A percentile compares a stretch with the other conserved stretches of the same genome.
Conservation (phyloP, 2,888 invertebrate genomes). For the Microctonus aethiopoides region DNA sequence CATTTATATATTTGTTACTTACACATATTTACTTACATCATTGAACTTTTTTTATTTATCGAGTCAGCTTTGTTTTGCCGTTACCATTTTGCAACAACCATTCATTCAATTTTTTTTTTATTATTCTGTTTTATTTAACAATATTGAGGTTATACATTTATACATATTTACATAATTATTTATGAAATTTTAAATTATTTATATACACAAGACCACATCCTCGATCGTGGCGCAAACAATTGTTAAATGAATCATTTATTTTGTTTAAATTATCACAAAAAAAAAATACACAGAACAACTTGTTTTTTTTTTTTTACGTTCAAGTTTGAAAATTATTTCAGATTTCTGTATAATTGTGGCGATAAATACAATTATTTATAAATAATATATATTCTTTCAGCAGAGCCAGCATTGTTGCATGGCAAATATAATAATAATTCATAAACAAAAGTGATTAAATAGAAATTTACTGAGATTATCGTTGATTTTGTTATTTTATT, state of each 20-base stretch:
- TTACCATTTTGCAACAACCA: neutral
- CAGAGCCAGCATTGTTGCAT: too few species aligned
- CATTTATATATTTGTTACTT: constrained; percentile 54
- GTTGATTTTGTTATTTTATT: too few species aligned
- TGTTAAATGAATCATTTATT: neutral
- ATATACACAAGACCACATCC: constrained; percentile 14
- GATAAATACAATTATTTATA: neutral
- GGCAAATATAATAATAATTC: neutral
- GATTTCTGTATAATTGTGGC: neutral
- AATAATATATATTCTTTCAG: neutral
- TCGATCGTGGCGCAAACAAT: neutral
- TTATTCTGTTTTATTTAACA: neutral
- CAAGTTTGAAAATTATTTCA: neutral
- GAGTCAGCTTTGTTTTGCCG: neutral
- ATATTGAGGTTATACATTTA: constrained; percentile 11
- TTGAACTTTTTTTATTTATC: constrained; percentile 49
- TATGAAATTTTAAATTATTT: neutral
- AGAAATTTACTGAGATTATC: too few species aligned
- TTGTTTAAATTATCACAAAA: neutral
- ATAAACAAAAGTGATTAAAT: too few species aligned
- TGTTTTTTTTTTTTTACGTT: too few species aligned
- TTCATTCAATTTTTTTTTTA: neutral
- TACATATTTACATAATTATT: neutral
- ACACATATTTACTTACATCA: constrained; percentile 60
- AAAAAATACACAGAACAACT: neutral